phyloP scores from a whole-genome alignment of 1,140 invertebrate species.

The Tachypleus tridentatus region DNA sequence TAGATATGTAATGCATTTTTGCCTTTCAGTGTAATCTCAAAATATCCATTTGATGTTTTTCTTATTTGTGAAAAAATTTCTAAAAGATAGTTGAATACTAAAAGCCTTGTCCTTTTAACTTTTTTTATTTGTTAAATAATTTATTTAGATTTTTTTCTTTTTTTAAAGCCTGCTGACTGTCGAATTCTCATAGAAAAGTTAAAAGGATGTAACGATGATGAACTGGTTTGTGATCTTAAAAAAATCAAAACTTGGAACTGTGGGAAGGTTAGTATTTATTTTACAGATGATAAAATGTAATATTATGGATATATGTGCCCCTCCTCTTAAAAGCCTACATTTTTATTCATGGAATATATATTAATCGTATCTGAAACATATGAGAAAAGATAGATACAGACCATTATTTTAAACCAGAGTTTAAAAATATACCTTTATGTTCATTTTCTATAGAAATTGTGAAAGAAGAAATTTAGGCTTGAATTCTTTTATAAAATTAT shows the following conservation, averaged over 20 bases:
- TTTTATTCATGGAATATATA: neutral
- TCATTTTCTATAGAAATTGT: neutral
- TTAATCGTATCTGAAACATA: neutral
- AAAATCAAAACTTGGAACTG: constrained; percentile 74
- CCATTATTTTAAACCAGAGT: neutral
- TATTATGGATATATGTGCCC: neutral
- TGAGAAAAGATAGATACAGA: neutral
- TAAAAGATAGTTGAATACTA: too few species aligned
- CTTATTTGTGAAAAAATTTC: neutral
- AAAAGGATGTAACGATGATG: constrained; percentile 50
- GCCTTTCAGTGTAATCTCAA: constrained; percentile 3
- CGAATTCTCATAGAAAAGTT: constrained; percentile 64
- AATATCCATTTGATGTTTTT: constrained; percentile 8
- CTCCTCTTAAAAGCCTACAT: neutral
- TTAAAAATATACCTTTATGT: constrained; percentile 1
- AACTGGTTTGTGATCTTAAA: constrained; percentile 55
- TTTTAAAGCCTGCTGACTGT: constrained; percentile 58
- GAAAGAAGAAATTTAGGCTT: neutral
- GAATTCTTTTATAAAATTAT: too few species aligned
- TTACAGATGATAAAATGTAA: neutral
- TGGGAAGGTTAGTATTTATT: constrained; percentile 48
- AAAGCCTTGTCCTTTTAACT: neutral
- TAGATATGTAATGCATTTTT: neutral
- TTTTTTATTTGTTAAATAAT: constrained; percentile 9
- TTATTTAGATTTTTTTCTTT: constrained; percentile 9